These are phyloP conservation scores for Caenorhabditis wallacei DNA, from an alignment of 2,888 invertebrate genomes.

Conservation along the genomic window DNA sequence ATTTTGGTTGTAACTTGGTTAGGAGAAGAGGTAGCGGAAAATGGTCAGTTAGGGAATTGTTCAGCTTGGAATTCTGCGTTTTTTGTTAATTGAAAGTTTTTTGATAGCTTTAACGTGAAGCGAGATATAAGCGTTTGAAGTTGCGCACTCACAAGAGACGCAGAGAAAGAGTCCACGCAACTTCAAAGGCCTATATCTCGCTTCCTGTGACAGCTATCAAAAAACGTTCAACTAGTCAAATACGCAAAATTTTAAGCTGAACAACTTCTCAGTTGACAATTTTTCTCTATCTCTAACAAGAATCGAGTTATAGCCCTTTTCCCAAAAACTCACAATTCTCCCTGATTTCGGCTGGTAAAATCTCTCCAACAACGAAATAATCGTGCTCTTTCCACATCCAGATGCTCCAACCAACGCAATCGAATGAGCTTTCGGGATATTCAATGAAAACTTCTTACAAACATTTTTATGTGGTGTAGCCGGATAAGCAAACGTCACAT, in stretches of 20 bases:
- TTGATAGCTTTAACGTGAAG: no score
- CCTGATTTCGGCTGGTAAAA: conserved; percentile 83
- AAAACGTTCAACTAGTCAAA: no score
- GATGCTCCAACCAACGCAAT: conserved; percentile 84
- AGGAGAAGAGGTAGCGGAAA: neutral
- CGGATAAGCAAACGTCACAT: conserved; percentile 91
- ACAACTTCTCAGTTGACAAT: neutral
- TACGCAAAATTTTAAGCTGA: no score
- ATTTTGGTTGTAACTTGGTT: neutral
- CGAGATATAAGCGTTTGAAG: no score
- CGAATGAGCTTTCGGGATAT: conserved; percentile 61
- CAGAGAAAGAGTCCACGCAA: neutral
- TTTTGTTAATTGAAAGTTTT: no score
- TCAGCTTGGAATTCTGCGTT: neutral
- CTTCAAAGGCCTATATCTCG: no score
- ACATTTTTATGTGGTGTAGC: conserved; percentile 89
- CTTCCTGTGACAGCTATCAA: no score
- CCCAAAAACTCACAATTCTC: conserved; percentile 75
- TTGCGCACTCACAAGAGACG: no score
- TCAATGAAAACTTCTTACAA: conserved; percentile 86
- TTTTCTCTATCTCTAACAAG: neutral
- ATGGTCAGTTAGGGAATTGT: no score
- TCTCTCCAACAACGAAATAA: conserved; percentile 83
- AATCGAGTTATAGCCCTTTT: neutral
- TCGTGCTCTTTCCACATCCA: conserved; percentile 84